These are phyloP conservation scores for Hylia prasina DNA, from an alignment of 2,113 vertebrate genomes.

Conservation along the genomic window DNA sequence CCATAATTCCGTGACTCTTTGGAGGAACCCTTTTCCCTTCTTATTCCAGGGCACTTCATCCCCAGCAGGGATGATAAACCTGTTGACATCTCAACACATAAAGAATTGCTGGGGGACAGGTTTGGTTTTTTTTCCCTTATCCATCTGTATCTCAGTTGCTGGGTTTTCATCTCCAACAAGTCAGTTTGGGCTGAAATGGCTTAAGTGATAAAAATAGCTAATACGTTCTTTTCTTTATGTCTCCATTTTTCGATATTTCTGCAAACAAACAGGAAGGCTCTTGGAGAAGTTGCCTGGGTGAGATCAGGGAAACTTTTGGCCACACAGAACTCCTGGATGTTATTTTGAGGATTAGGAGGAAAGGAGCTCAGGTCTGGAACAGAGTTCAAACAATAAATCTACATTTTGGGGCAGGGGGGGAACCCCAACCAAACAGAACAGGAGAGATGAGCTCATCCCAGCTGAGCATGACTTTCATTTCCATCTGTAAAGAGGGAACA, in stretches of 20 bases:
- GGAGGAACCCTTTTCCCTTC: not conserved
- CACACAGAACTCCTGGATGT: not conserved
- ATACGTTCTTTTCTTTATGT: not conserved
- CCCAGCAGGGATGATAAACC: not conserved
- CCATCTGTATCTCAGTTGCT: not conserved
- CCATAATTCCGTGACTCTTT: not conserved
- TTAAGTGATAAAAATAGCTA: slow-evolving; percentile 2
- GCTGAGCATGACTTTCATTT: not conserved
- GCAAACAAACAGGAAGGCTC: not conserved
- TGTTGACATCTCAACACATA: slow-evolving; percentile 14
- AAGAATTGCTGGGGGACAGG: not conserved
- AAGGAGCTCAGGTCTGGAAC: not conserved
- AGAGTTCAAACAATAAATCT: not conserved
- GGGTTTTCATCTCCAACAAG: slow-evolving; percentile 2
- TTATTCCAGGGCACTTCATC: not conserved
- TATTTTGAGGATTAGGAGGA: not conserved
- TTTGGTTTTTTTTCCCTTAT: not conserved
- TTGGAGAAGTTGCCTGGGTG: not conserved
- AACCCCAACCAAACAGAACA: rapidly evolving
- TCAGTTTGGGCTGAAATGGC: not conserved
- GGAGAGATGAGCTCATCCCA: not conserved
- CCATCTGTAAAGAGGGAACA: not conserved
- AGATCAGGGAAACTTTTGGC: not conserved
- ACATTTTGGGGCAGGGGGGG: not conserved
- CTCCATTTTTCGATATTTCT: not conserved